Evolutionary conservation across 2,888 invertebrate species (phyloP).

Genomic region (Sialis lutaria): DNA sequence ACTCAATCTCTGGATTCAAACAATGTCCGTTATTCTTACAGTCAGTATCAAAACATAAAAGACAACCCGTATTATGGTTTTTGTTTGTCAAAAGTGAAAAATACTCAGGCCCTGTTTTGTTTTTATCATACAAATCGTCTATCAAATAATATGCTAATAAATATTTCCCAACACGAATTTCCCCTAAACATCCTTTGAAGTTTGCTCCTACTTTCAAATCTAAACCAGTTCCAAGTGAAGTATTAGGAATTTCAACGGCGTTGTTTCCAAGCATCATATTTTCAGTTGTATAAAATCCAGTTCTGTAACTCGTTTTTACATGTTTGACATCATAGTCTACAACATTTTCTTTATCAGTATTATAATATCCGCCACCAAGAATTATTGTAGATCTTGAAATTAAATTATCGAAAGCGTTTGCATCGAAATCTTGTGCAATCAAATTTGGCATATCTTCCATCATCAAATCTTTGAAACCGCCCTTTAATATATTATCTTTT

Average conservation of each 20-base stretch:
- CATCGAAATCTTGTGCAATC: conserved; percentile 28
- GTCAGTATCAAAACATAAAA: conserved; percentile 63
- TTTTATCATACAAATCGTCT: conserved; percentile 50
- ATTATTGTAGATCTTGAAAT: conserved; percentile 30
- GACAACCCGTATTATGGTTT: conserved; percentile 46
- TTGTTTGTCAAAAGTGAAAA: conserved; percentile 1
- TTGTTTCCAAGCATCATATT: conserved; percentile 19
- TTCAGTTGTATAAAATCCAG: conserved; percentile 16
- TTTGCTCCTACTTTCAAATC: conserved; percentile 27
- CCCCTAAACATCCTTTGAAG: conserved; percentile 72
- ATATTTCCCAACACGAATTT: conserved; percentile 66
- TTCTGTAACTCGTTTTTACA: conserved; percentile 18
- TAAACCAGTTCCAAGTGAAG: conserved; percentile 27
- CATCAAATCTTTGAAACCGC: conserved; percentile 31
- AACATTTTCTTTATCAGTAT: conserved; percentile 1
- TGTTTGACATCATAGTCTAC: conserved; percentile 4
- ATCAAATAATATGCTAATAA: conserved; percentile 73
- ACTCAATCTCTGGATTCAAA: conserved; percentile 39
- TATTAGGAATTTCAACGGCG: conserved; percentile 14
- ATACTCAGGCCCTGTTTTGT: conserved; percentile 20
- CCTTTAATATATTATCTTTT: conserved; percentile 22
- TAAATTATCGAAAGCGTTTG: conserved; percentile 30
- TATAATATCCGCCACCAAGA: conserved; percentile 25
- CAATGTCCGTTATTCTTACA: conserved; percentile 52
- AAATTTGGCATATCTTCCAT: conserved; percentile 33